A percentile compares a stretch with the other conserved stretches of the same genome.
Evolutionary conservation across 2,113 vertebrate species (phyloP).

Genomic region (Odontesthes bonariensis): DNA sequence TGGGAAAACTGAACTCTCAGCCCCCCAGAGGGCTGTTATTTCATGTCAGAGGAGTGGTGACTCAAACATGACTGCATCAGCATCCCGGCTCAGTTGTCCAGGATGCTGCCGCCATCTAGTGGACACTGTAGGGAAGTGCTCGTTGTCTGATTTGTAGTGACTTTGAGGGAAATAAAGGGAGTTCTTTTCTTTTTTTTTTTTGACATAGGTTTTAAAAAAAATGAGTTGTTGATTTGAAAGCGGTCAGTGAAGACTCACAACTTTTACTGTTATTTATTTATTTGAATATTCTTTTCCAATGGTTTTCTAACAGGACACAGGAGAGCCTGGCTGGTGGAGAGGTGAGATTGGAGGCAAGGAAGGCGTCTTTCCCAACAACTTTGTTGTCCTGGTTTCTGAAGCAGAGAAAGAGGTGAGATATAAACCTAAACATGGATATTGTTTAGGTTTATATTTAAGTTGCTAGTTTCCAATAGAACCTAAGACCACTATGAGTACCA

Average conservation of each 20-base stretch:
- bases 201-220: background rate
- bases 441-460: too few species aligned
- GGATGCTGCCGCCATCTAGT: conserved; percentile 54
- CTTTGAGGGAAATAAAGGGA: background rate
- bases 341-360: conserved; percentile 90
- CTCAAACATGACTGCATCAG: background rate
- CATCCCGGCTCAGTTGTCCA: background rate
- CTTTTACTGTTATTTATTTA: too few species aligned
- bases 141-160: too few species aligned
- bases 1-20: background rate
- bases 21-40: background rate
- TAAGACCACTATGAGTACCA: too few species aligned
- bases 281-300: background rate
- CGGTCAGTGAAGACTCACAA: too few species aligned
- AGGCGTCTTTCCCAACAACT: conserved; percentile 95
- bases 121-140: conserved; percentile 8
- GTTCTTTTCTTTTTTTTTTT: background rate
- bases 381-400: conserved; percentile 87
- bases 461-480: too few species aligned
- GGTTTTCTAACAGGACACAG: conserved; percentile 87
- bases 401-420: conserved; percentile 91
- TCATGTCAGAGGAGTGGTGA: background rate
- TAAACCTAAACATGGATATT: too few species aligned
- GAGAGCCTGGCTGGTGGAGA: conserved; percentile 94
- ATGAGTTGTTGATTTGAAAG: too few species aligned